Evolutionary conservation across 2,797 vertebrate species (phyloP).

Genomic region (Hafferia zeledoni): DNA sequence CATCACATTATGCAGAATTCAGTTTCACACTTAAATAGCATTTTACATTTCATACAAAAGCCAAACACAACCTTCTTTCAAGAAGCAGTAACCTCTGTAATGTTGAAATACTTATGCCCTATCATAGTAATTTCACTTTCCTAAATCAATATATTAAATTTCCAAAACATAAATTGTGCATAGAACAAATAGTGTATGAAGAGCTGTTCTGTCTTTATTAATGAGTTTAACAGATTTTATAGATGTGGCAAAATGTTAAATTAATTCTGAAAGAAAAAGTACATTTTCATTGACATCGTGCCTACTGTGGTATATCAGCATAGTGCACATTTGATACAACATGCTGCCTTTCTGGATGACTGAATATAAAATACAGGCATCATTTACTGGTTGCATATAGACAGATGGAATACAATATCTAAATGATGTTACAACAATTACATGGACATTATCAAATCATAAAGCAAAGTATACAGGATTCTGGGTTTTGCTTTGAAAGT

Average conservation of each 20-base stretch:
- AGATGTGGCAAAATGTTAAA: neutral
- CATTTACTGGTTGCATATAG: neutral
- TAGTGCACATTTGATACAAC: neutral
- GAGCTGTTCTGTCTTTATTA: neutral
- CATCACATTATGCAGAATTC: neutral
- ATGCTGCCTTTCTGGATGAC: conserved; percentile 10
- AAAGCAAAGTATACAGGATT: neutral
- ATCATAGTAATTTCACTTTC: neutral
- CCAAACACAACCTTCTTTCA: neutral
- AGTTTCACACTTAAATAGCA: neutral
- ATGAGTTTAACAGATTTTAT: neutral
- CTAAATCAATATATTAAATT: neutral
- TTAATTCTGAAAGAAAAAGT: conserved; percentile 21
- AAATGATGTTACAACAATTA: neutral
- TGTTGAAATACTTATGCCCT: neutral
- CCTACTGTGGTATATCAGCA: neutral
- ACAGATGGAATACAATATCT: neutral
- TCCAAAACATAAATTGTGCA: neutral
- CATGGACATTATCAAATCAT: neutral
- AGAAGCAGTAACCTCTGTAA: neutral
- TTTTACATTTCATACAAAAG: neutral
- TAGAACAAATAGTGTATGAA: neutral
- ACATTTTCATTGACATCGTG: neutral
- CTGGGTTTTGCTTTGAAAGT: neutral
- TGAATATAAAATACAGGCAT: neutral